Percentiles rank a stretch among this genome's conserved stretches.
phyloP scores from a whole-genome alignment of 1,140 invertebrate species.

The Polyergus mexicanus region DNA sequence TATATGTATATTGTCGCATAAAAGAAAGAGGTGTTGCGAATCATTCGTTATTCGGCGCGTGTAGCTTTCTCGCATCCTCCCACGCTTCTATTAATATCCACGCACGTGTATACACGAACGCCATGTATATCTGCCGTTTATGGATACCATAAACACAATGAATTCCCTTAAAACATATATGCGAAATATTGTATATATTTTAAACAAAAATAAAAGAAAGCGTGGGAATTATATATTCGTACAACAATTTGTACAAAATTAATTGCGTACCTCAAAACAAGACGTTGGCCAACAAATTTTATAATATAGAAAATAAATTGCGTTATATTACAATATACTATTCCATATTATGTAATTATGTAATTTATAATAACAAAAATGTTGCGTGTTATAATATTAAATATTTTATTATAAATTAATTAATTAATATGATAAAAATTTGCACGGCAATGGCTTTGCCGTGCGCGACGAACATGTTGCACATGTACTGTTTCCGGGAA shows the following conservation, averaged over 20 bases:
- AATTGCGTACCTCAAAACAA: not conserved
- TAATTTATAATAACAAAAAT: not conserved
- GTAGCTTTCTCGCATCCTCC: constrained; percentile 70
- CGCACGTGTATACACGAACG: not conserved
- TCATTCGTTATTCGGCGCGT: constrained; percentile 65
- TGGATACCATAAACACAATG: constrained; percentile 24
- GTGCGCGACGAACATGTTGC: constrained; percentile 11
- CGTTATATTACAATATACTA: not conserved
- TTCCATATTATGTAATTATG: not conserved
- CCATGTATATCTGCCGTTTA: constrained; percentile 9
- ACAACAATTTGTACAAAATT: not conserved
- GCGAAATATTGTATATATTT: no score
- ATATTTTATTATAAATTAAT: constrained; percentile 2
- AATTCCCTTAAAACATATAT: not conserved
- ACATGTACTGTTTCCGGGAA: not conserved
- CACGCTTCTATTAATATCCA: constrained; percentile 72
- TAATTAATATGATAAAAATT: constrained; percentile 23
- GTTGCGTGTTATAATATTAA: not conserved
- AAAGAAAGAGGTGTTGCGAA: constrained; percentile 64
- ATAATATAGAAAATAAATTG: not conserved
- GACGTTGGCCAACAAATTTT: not conserved
- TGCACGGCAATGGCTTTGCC: not conserved
- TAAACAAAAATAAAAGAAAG: not conserved
- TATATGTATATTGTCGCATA: constrained; percentile 5
- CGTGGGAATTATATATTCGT: not conserved